phyloP scores from a whole-genome alignment of 1,140 invertebrate genomes.

The Drosophila ananassae region DNA sequence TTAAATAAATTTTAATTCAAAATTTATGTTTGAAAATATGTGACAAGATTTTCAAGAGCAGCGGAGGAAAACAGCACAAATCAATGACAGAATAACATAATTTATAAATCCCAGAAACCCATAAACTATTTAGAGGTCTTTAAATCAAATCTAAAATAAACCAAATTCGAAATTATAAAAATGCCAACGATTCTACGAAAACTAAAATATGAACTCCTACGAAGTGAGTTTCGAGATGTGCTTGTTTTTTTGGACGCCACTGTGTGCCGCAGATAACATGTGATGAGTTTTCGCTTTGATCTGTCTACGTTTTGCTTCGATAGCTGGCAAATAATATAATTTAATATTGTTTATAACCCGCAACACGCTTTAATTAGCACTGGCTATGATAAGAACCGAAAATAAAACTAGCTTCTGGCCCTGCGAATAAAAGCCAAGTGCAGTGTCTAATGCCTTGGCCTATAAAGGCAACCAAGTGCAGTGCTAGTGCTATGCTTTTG shows the following conservation, averaged over 20 bases:
- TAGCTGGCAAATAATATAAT: slow-evolving; percentile 53
- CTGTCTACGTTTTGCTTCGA: slow-evolving; percentile 15
- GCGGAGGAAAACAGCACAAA: slow-evolving; percentile 13
- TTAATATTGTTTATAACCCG: slow-evolving; percentile 48
- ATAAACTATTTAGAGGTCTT: not conserved
- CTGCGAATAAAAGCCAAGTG: slow-evolving; percentile 34
- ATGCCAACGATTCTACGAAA: slow-evolving; percentile 60
- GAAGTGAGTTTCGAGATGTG: slow-evolving; percentile 60
- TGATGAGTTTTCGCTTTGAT: slow-evolving; percentile 50
- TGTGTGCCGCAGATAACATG: slow-evolving; percentile 62
- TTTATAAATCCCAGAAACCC: slow-evolving; percentile 4
- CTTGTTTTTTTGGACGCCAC: slow-evolving; percentile 33
- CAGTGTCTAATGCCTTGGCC: slow-evolving; percentile 61
- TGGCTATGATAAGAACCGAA: slow-evolving; percentile 18
- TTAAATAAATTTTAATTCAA: slow-evolving; percentile 18
- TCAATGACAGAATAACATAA: not conserved
- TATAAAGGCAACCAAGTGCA: slow-evolving; percentile 43
- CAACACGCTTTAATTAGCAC: slow-evolving; percentile 65
- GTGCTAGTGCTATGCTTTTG: slow-evolving; percentile 34
- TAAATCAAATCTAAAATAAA: not conserved
- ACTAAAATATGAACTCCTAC: slow-evolving; percentile 70
- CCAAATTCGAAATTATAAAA: not conserved
- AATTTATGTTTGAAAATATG: slow-evolving; percentile 15
- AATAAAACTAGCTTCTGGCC: slow-evolving; percentile 26
- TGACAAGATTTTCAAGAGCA: not conserved